Evolutionary conservation across 1,140 invertebrate species (phyloP), one percentile per base, ranked within the genome.

Genomic region (Cydia amplana): DNA sequence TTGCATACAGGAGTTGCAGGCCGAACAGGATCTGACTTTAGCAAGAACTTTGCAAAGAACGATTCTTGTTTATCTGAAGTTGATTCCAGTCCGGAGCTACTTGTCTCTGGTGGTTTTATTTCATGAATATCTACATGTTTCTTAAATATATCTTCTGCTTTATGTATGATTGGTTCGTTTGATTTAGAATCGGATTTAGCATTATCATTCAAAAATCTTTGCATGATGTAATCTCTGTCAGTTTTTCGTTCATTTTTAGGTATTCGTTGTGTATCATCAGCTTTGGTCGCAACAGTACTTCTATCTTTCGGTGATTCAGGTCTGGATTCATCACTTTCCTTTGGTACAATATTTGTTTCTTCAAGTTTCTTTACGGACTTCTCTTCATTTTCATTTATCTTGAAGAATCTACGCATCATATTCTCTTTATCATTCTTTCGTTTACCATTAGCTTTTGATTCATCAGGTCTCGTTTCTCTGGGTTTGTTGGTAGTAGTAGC

Each of bases 41-140:
- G 4, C 23, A 94, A 87, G 79, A 91, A 93, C 76, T 89, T 93
- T 0, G 84, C 87, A 83, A 94, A 94, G 78, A 93, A 94, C 4
- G 93, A 94, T 79, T 91, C 89, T 75, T 91, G 91, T 75, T 87
- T 86, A 55, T 91, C 82, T 74, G 91, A 80, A 46, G 78, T 82
- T 18, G 89, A 79, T 81, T 88, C 81, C 55, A 87, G 23, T 16
- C 76, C 64, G 28, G 70, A 65, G 18, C 82, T 70, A 74, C 65
- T n/a, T 78, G 73, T n/a, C 7, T 18, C 51, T 20, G 51, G 51
- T 65, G 51, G 10, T 28, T 70, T 36, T 16, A 49, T 78, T 77
- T n/a, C 49, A 72, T 20, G 25, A 7, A 32, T 16, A 18, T 18
- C n/a, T 18, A 6, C 51, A 18, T 20, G 4, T 20, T n/a, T n/a